A percentile compares a stretch with the other conserved stretches of the same genome.
Conservation (phyloP, 2,113 vertebrate genomes). For the Lophius piscatorius region DNA sequence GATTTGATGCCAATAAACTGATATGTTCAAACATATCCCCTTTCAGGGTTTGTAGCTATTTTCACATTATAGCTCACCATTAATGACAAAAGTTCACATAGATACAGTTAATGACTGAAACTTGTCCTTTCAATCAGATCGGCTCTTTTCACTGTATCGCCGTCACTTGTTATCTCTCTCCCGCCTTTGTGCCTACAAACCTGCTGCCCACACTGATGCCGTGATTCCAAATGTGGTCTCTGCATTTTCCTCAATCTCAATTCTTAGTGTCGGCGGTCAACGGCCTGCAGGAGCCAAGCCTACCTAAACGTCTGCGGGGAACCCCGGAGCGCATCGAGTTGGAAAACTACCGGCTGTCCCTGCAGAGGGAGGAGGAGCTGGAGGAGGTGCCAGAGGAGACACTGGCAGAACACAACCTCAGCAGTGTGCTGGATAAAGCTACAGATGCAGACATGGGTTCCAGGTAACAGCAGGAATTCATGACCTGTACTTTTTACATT, state of each 20-base stretch:
- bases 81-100: neutral
- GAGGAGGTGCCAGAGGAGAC: slow-evolving; percentile 98
- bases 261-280: slow-evolving; percentile 83
- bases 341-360: slow-evolving; percentile 93
- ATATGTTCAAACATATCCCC: too few relatives aligned
- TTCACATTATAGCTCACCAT: neutral
- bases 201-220: neutral
- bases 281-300: slow-evolving; percentile 88
- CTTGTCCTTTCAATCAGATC: neutral
- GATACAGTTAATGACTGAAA: neutral
- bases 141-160: slow-evolving; percentile 19
- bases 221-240: slow-evolving; percentile 3
- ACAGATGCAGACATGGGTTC: slow-evolving; percentile 86
- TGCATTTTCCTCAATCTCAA: slow-evolving; percentile 10
- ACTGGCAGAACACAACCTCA: slow-evolving; percentile 94
- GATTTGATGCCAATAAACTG: slow-evolving; percentile 5
- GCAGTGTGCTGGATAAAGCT: slow-evolving; percentile 91
- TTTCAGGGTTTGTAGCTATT: too few relatives aligned
- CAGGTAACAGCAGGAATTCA: slow-evolving; percentile 79
- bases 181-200: slow-evolving; percentile 8
- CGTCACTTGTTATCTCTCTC: slow-evolving; percentile 7
- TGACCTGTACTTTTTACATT: neutral
- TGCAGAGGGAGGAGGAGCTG: slow-evolving; percentile 90
- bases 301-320: slow-evolving; percentile 89
- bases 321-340: slow-evolving; percentile 96